Conservation (phyloP, 2,113 vertebrate species). For the Engraulis encrasicolus region DNA sequence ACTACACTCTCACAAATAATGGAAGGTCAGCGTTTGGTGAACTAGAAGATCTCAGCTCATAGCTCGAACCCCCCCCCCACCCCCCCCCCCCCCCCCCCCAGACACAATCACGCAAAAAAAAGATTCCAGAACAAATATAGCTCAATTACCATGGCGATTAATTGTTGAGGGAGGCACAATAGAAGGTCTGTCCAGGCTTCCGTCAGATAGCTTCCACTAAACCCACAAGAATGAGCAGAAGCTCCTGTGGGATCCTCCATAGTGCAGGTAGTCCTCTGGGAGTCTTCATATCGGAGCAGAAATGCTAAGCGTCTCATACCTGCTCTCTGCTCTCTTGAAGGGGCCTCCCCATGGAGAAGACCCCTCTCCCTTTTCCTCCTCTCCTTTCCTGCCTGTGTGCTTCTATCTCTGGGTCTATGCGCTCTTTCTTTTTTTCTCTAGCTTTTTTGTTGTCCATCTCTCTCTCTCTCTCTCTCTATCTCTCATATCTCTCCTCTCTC, state of each 20-base stretch:
- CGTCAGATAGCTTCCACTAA: neutral
- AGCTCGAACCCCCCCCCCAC: no score
- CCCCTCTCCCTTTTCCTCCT: neutral
- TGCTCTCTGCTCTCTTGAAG: slow-evolving; percentile 2
- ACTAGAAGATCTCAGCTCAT: no score
- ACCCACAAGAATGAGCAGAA: neutral
- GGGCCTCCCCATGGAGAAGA: neutral
- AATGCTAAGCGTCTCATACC: slow-evolving; percentile 4
- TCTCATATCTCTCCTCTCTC: no score
- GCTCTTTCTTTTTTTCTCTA: neutral
- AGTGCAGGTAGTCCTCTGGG: neutral
- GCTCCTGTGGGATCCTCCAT: neutral
- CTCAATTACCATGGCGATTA: neutral
- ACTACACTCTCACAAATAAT: no score
- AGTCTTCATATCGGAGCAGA: neutral
- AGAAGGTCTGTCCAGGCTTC: neutral
- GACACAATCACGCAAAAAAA: neutral
- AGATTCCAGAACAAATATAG: neutral
- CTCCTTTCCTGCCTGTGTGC: neutral
- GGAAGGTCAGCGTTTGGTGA: no score
- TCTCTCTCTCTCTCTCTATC: neutral
- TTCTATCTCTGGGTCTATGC: neutral
- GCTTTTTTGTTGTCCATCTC: neutral
- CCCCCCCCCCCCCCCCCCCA: neutral
- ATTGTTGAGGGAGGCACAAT: slow-evolving; percentile 7